Conservation (phyloP, 2,888 invertebrate genomes). For the Drosophila putrida region DNA sequence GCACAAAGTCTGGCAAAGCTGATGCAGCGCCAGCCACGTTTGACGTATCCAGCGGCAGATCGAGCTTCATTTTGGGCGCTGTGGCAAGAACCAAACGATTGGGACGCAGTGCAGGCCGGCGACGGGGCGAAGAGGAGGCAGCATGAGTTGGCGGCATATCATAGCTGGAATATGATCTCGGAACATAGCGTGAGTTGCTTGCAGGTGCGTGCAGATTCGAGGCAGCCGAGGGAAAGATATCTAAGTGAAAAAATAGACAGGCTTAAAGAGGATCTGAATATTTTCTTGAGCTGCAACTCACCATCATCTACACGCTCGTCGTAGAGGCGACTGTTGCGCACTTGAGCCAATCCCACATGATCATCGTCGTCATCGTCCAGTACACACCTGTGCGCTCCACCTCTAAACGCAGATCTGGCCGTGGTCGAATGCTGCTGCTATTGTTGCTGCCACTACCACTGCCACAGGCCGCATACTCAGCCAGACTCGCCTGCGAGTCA, state of each 20-base stretch:
- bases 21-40: slow-evolving; percentile 69
- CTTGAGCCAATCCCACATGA: slow-evolving; percentile 62
- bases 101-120: slow-evolving; percentile 63
- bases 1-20: slow-evolving; percentile 93
- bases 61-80: slow-evolving; percentile 78
- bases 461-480: slow-evolving; percentile 81
- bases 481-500: slow-evolving; percentile 85
- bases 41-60: slow-evolving; percentile 73
- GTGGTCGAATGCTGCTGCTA: slow-evolving; percentile 33
- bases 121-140: slow-evolving; percentile 55
- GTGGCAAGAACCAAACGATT: slow-evolving; percentile 74
- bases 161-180: slow-evolving; percentile 85
- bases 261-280: background rate
- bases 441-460: slow-evolving; percentile 4
- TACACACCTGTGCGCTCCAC: slow-evolving; percentile 42
- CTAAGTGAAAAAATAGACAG: slow-evolving; percentile 14
- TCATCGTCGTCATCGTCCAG: slow-evolving; percentile 62
- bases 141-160: slow-evolving; percentile 81
- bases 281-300: slow-evolving; percentile 18
- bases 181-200: slow-evolving; percentile 75
- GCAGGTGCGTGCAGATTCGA: slow-evolving; percentile 51
- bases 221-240: slow-evolving; percentile 63
- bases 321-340: slow-evolving; percentile 69
- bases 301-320: slow-evolving; percentile 71
- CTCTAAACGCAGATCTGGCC: slow-evolving; percentile 53